Conservation (phyloP, 2,888 invertebrate species). For the Cyclophora punctaria region DNA sequence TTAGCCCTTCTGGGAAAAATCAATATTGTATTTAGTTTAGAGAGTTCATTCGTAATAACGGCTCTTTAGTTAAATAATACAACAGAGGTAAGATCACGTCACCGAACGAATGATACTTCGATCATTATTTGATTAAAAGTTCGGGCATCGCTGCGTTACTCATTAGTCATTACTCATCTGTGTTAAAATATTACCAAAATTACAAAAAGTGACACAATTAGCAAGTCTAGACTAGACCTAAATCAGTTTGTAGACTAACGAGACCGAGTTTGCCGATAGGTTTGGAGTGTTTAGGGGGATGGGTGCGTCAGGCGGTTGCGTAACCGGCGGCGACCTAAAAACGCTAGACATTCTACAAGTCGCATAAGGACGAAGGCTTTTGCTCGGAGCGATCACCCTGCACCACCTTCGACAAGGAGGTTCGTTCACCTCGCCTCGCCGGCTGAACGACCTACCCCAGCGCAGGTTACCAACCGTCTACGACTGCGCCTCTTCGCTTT, state of each 20-base stretch:
- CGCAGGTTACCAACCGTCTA: slow-evolving; percentile 24
- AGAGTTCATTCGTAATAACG: slow-evolving; percentile 5
- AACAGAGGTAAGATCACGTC: slow-evolving; percentile 3
- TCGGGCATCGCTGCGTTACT: background rate
- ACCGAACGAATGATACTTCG: background rate
- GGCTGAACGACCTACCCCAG: slow-evolving; percentile 24
- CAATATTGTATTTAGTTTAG: slow-evolving; percentile 18
- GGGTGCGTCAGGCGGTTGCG: slow-evolving; percentile 33
- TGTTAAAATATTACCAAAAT: slow-evolving; percentile 4
- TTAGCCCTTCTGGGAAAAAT: slow-evolving; percentile 27
- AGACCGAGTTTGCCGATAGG: slow-evolving; percentile 26
- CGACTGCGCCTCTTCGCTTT: slow-evolving; percentile 1
- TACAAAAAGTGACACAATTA: slow-evolving; percentile 32
- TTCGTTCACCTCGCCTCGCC: slow-evolving; percentile 42
- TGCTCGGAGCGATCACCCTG: slow-evolving; percentile 53
- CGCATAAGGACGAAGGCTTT: slow-evolving; percentile 50
- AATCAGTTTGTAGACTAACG: slow-evolving; percentile 44
- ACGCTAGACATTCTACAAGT: slow-evolving; percentile 41
- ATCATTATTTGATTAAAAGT: too few relatives aligned
- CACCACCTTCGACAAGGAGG: slow-evolving; percentile 47
- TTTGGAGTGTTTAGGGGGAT: slow-evolving; percentile 26
- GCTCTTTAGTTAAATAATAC: slow-evolving; percentile 8
- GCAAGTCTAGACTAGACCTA: slow-evolving; percentile 56
- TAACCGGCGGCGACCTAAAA: slow-evolving; percentile 44
- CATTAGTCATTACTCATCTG: slow-evolving; percentile 1